Percentiles rank a stretch among this genome's conserved stretches.
phyloP scores from a whole-genome alignment of 1,140 invertebrate species.

The Dinoponera quadriceps region DNA sequence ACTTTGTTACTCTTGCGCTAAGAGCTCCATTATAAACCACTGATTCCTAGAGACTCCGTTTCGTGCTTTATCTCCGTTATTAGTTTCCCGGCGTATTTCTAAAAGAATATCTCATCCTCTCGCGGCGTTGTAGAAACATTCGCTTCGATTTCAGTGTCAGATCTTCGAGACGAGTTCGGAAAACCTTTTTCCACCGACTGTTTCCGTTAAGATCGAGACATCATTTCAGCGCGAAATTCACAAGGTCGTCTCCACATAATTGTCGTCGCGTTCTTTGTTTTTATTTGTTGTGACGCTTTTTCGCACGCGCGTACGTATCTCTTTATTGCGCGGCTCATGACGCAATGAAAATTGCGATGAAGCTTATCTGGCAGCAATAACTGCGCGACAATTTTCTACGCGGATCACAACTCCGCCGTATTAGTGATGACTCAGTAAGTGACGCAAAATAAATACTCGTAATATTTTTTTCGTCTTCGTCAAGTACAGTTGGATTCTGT shows the following conservation, averaged over 20 bases:
- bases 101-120: not conserved
- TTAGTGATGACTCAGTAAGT: constrained; percentile 29
- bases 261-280: too few species aligned
- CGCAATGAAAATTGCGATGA: not conserved
- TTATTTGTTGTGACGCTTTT: not conserved
- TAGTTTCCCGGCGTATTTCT: not conserved
- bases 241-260: too few species aligned
- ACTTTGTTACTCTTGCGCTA: constrained; percentile 29
- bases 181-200: too few species aligned
- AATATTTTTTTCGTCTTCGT: constrained; percentile 14
- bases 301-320: not conserved
- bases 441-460: constrained; percentile 41
- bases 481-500: not conserved
- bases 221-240: too few species aligned
- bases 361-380: not conserved
- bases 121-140: not conserved
- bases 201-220: too few species aligned
- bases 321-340: not conserved
- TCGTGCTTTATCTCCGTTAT: constrained; percentile 15
- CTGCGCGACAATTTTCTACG: not conserved
- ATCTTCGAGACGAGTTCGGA: too few species aligned
- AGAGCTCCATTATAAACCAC: not conserved
- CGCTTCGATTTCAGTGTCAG: not conserved
- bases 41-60: not conserved
- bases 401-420: not conserved